Evolutionary conservation across 1,140 invertebrate genomes (phyloP).

Genomic region (Leptoteleia sp.): DNA sequence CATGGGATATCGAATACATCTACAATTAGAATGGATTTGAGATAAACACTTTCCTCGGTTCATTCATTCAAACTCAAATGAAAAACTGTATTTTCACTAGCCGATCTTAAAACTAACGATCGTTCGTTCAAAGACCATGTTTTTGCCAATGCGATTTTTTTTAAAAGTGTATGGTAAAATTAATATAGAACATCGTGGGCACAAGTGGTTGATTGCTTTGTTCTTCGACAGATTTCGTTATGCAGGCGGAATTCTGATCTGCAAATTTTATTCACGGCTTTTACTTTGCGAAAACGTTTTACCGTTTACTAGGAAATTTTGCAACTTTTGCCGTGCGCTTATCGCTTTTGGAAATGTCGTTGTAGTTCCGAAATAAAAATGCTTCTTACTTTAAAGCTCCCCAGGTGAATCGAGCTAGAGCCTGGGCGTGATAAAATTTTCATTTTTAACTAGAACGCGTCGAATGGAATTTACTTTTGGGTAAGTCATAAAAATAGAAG

Average conservation of each 20-base stretch:
- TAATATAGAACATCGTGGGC: conserved; percentile 6
- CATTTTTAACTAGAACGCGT: conserved; percentile 8
- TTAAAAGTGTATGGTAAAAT: conserved; percentile 9
- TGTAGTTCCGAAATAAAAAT: not conserved
- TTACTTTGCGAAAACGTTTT: not conserved
- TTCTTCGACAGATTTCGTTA: conserved; percentile 5
- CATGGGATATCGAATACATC: too few relatives aligned
- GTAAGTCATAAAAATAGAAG: conserved; percentile 12
- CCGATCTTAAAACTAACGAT: not conserved
- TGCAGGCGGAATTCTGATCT: conserved; percentile 6
- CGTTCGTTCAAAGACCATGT: conserved; percentile 8
- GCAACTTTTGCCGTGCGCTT: not conserved
- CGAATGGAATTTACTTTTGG: conserved; percentile 11
- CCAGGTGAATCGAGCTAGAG: not conserved
- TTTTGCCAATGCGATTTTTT: conserved; percentile 8
- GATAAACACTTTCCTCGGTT: too few relatives aligned
- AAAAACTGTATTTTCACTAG: conserved; percentile 1
- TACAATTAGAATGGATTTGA: too few relatives aligned
- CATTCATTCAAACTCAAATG: not conserved
- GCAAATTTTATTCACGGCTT: not conserved
- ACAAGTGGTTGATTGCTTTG: conserved; percentile 19
- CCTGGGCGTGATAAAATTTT: not conserved
- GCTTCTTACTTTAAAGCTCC: not conserved
- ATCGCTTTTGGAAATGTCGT: not conserved
- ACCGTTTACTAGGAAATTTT: conserved; percentile 6